Conservation (phyloP, 2,113 vertebrate genomes). For the Petrocephalus zakoni region DNA sequence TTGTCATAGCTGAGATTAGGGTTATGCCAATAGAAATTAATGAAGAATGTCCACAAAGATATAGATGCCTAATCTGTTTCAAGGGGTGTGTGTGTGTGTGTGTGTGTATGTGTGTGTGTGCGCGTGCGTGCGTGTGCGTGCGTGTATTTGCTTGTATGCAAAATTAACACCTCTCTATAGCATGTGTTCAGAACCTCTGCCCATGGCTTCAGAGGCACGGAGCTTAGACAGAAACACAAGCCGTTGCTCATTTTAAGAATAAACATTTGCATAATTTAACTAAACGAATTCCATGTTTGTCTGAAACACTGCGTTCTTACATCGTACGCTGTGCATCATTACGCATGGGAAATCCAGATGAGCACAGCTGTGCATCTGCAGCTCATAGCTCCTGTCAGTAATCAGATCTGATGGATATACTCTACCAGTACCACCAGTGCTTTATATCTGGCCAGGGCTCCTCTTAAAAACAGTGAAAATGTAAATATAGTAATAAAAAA, state of each 20-base stretch:
- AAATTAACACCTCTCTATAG: not conserved
- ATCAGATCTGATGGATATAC: not conserved
- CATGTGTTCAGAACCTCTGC: not conserved
- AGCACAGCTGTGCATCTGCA: not conserved
- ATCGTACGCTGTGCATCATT: not conserved
- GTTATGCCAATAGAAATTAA: not conserved
- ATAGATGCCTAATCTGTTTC: no score
- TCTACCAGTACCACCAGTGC: not conserved
- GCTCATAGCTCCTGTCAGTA: not conserved
- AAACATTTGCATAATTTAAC: not conserved
- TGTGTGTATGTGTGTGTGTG: no score
- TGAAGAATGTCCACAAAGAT: not conserved
- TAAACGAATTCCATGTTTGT: not conserved
- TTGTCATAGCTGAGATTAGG: not conserved
- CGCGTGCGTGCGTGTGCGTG: no score
- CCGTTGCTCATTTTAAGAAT: not conserved
- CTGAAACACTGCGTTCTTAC: not conserved
- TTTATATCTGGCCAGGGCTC: not conserved
- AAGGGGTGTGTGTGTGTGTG: no score
- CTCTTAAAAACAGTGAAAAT: not conserved
- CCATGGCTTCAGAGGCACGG: not conserved
- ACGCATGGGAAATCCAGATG: not conserved
- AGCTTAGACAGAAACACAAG: not conserved
- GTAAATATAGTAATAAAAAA: not conserved
- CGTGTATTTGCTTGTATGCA: not conserved